These are phyloP conservation scores for Eupelmus urozonus DNA, from an alignment of 2,888 invertebrate species.

Conservation along the genomic window DNA sequence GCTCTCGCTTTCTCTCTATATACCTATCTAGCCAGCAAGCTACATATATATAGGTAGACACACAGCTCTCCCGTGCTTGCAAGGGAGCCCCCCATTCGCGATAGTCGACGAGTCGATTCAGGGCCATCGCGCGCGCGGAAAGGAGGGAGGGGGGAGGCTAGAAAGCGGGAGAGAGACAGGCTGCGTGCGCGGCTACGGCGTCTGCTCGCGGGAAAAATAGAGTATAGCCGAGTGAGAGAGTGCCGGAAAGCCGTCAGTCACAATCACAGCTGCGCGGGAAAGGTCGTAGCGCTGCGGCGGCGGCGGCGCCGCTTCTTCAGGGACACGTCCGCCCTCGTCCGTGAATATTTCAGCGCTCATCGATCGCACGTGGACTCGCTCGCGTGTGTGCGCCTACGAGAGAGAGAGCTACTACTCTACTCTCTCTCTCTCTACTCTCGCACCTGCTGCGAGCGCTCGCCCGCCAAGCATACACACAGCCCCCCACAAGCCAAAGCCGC, in stretches of 20 bases:
- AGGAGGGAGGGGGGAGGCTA: too few species aligned
- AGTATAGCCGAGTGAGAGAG: conserved; percentile 50
- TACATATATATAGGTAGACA: too few species aligned
- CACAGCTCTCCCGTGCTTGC: background rate
- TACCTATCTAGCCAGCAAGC: too few species aligned
- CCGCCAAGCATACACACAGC: background rate
- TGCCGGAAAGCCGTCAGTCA: background rate
- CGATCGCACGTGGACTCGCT: conserved; percentile 62
- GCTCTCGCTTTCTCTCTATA: background rate
- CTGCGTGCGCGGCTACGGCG: too few species aligned
- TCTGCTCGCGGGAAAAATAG: too few species aligned
- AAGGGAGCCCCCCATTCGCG: background rate
- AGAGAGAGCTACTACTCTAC: too few species aligned
- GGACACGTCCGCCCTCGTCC: conserved; percentile 57
- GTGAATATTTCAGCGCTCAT: conserved; percentile 69
- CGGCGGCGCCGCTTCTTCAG: conserved; percentile 48
- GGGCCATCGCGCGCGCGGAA: too few species aligned
- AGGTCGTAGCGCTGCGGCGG: conserved; percentile 5
- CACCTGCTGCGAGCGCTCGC: background rate
- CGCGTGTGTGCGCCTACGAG: background rate
- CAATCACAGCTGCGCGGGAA: background rate
- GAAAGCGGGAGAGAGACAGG: too few species aligned
- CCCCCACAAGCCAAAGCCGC: too few species aligned
- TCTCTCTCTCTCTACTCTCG: background rate
- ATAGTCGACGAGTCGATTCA: conserved; percentile 34